Percentiles rank a stretch among this genome's conserved stretches.
These are phyloP conservation scores for Threskiornis aethiopicus DNA, from an alignment of 2,797 vertebrate species.

Conservation along the genomic window DNA sequence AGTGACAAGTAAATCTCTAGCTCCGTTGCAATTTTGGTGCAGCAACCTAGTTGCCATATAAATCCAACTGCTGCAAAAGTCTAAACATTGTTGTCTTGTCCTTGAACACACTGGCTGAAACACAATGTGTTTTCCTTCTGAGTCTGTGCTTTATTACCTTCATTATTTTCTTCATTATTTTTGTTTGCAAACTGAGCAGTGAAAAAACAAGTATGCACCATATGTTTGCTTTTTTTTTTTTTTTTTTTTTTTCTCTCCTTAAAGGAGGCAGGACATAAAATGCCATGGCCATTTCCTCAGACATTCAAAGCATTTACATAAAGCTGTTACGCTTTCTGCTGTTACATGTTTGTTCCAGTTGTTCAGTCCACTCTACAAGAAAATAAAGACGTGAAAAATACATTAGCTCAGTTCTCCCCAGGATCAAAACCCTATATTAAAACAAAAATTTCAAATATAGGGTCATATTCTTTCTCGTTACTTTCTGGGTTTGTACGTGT, in stretches of 20 bases:
- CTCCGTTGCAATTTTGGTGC: neutral
- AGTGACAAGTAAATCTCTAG: neutral
- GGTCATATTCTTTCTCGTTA: neutral
- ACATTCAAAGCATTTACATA: neutral
- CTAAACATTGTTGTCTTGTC: neutral
- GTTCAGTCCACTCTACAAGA: neutral
- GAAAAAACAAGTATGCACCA: neutral
- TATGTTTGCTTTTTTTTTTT: neutral
- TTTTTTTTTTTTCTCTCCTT: too few relatives aligned
- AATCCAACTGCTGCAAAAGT: neutral
- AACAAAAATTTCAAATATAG: neutral
- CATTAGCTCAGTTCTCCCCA: neutral
- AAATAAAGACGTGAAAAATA: neutral
- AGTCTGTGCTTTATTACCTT: neutral
- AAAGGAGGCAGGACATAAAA: neutral
- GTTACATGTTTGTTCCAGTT: neutral
- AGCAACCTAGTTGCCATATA: neutral
- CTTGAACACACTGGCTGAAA: neutral
- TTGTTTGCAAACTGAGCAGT: neutral
- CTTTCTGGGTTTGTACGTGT: neutral
- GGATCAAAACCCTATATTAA: neutral
- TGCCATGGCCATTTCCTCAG: neutral
- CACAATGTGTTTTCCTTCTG: neutral
- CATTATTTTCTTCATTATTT: neutral
- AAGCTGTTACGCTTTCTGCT: neutral